Percentiles rank a stretch among this genome's conserved stretches.
Conservation (phyloP, 2,113 vertebrate genomes). For the Gambusia affinis region DNA sequence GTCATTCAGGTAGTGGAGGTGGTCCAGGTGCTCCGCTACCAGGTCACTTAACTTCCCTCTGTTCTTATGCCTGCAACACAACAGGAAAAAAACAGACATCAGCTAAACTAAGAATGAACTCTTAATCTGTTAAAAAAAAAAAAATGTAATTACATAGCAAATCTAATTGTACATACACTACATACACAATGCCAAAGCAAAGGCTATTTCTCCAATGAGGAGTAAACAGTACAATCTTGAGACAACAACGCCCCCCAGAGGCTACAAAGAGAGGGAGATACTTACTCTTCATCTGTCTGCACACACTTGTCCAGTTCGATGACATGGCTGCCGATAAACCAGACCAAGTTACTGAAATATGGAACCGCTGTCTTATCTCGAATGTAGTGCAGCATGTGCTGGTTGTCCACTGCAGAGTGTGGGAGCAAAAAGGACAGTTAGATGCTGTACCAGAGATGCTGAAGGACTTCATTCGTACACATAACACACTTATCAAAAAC, state of each 20-base stretch:
- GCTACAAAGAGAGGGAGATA: neutral
- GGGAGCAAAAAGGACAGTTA: conserved; percentile 26
- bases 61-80: conserved; percentile 89
- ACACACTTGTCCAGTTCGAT: conserved; percentile 98
- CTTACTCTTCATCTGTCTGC: conserved; percentile 98
- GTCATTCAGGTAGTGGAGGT: conserved; percentile 98
- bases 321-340: conserved; percentile 99
- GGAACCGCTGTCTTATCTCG: conserved; percentile 97
- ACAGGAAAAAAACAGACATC: neutral
- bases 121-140: neutral
- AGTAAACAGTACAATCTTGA: neutral
- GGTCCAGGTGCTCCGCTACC: conserved; percentile 96
- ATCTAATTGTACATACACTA: neutral
- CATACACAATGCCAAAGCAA: neutral
- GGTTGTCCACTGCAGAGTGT: conserved; percentile 91
- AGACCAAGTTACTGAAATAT: conserved; percentile 98
- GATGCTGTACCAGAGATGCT: neutral
- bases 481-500: neutral
- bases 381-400: conserved; percentile 98
- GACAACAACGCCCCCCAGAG: conserved; percentile 62
- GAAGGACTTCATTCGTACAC: neutral
- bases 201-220: no score
- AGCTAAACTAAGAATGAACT: neutral
- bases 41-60: conserved; percentile 94
- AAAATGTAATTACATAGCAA: neutral